Conservation (phyloP, 2,113 vertebrate genomes). For the Ailurus styani region DNA sequence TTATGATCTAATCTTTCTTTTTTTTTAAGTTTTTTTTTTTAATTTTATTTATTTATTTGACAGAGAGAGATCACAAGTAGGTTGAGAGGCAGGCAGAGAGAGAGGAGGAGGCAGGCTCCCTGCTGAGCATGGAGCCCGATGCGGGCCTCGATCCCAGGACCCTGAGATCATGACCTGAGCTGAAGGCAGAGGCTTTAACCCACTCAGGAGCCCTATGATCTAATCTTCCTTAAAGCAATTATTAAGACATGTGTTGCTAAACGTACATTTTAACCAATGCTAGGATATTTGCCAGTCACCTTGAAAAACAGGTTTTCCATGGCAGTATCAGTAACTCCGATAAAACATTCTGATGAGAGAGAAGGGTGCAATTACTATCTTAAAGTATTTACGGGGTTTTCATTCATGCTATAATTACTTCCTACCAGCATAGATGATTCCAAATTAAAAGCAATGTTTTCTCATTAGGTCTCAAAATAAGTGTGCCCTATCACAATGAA, state of each 20-base stretch:
- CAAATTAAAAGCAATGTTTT: background rate
- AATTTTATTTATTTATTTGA: too few species aligned
- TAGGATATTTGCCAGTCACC: background rate
- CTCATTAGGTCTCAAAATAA: conserved; percentile 1
- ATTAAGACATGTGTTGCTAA: background rate
- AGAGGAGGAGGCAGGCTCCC: too few species aligned
- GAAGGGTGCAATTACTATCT: background rate
- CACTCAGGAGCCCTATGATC: too few species aligned
- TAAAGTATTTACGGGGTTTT: background rate
- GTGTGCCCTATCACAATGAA: background rate
- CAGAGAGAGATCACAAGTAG: too few species aligned
- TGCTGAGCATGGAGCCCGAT: too few species aligned
- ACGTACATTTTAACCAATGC: background rate
- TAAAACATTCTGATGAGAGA: background rate
- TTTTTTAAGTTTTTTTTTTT: too few species aligned
- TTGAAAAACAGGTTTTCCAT: background rate
- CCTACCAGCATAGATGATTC: background rate
- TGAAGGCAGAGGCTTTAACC: too few species aligned
- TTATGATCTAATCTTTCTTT: background rate
- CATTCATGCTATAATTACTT: background rate
- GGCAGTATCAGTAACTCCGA: background rate
- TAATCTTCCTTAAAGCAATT: background rate
- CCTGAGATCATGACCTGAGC: too few species aligned
- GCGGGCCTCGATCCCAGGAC: too few species aligned
- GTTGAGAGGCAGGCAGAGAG: too few species aligned